Conservation (phyloP, 2,113 vertebrate species). For the Anoura caudifer region DNA sequence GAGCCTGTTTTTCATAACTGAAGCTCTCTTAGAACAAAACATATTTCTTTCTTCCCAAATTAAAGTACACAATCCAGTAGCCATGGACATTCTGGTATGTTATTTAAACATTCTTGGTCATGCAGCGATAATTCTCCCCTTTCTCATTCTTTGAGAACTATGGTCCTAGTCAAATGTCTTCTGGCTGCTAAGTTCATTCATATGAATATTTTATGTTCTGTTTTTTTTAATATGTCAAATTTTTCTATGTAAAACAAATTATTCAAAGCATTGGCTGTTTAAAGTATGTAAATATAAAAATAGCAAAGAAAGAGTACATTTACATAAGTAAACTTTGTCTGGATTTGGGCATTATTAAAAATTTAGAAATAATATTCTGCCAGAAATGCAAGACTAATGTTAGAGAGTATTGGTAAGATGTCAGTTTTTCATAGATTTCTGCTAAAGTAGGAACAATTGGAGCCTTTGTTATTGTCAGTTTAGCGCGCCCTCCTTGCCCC, state of each 20-base stretch:
- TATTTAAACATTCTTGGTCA: neutral
- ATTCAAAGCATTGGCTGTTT: neutral
- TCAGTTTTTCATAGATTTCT: neutral
- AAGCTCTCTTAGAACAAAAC: neutral
- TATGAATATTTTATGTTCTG: neutral
- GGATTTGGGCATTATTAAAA: neutral
- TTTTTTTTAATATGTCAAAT: neutral
- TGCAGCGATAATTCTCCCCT: neutral
- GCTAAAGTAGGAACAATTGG: neutral
- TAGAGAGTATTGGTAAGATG: neutral
- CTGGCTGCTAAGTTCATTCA: neutral
- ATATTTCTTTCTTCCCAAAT: neutral
- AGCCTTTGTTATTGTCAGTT: neutral
- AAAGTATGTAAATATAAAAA: neutral
- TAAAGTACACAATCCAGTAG: neutral
- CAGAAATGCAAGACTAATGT: neutral
- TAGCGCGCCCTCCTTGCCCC: neutral
- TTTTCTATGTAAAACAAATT: neutral
- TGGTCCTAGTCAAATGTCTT: neutral
- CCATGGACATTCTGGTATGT: neutral
- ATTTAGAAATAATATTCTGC: neutral
- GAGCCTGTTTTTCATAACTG: neutral
- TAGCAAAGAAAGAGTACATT: neutral
- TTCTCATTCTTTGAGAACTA: neutral
- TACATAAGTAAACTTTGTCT: conserved; percentile 6